Conservation (phyloP, 2,113 vertebrate genomes). For the Taurulus bubalis region DNA sequence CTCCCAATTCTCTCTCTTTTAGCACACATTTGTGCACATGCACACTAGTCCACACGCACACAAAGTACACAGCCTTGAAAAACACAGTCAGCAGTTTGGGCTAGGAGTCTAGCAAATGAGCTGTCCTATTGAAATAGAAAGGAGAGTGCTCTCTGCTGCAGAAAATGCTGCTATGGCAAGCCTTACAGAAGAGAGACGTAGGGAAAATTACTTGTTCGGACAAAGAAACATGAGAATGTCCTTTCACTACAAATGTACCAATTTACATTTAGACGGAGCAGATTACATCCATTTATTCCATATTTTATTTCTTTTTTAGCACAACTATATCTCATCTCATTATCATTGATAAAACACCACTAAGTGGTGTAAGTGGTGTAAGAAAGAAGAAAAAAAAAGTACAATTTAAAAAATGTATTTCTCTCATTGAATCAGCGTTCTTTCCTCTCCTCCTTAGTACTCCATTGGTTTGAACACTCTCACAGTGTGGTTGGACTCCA, state of each 20-base stretch:
- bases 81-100: conserved; percentile 85
- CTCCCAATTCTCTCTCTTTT: conserved; percentile 60
- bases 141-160: conserved; percentile 80
- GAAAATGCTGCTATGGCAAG: conserved; percentile 85
- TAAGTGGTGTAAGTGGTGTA: conserved; percentile 56
- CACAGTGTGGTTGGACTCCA: conserved; percentile 46
- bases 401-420: conserved; percentile 46
- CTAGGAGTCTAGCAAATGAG: conserved; percentile 87
- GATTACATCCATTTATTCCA: conserved; percentile 78
- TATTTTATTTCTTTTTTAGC: conserved; percentile 46
- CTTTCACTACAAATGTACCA: conserved; percentile 84
- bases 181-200: conserved; percentile 72
- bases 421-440: conserved; percentile 50
- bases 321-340: conserved; percentile 55
- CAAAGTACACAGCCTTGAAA: conserved; percentile 77
- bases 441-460: conserved; percentile 4
- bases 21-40: conserved; percentile 48
- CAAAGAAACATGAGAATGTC: conserved; percentile 84
- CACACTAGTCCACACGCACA: conserved; percentile 45
- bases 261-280: conserved; percentile 79
- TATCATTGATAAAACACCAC: conserved; percentile 75
- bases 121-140: conserved; percentile 88
- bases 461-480: conserved; percentile 49
- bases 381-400: conserved; percentile 20
- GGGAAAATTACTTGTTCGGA: conserved; percentile 83